Base-by-base conservation (phyloP, 2,888 invertebrate species). In the Tinea semifulvella region DNA sequence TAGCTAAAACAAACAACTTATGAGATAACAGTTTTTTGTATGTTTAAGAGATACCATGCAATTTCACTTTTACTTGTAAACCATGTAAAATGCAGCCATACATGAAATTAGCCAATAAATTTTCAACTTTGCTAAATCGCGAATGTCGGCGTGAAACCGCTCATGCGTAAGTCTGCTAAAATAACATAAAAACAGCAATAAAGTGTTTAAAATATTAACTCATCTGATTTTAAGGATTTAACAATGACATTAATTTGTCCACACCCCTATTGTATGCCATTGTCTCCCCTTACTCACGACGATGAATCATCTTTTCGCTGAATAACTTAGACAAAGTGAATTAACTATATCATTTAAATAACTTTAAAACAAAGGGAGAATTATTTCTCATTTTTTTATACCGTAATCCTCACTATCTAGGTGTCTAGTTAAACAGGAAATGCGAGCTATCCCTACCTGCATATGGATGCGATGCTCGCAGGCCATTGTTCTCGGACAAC, bases 301-400 rank as follows among this genome's bases (percentile, higher is more conserved):
- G 70, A 70, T 79, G 79, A 79, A 62, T 79, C 79, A 79, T 72
- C 75, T 66, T 18, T 36, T 14, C 18, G 10, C 36, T n/a, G 10
- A 14, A 36, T 17, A 14, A 16, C 16, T 18, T n/a, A 36, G 14
- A 18, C 36, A 36, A 18, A 18, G 10, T 3, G 2, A 8, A 18
- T 36, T 10, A 3, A 7, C 16, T 14, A 36, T 36, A 36, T 17
- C 3, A 18, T 36, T 11, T 11, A n/a, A 28, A 28, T 6, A 11
- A 28, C n/a, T 17, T 16, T 18, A 18, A n/a, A 18, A 18, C 36
- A 18, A 36, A 36, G n/a, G 4, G n/a, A 18, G 4, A 36, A 36
- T 6, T 31, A 13, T 14, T 14, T 4, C 4, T 18, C 18, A 36
- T n/a, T n/a, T n/a, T n/a, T n/a, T n/a, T n/a, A 18, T 36, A 36